Evolutionary conservation across 2,113 vertebrate species (phyloP).

Genomic region (Charadrius vociferus): DNA sequence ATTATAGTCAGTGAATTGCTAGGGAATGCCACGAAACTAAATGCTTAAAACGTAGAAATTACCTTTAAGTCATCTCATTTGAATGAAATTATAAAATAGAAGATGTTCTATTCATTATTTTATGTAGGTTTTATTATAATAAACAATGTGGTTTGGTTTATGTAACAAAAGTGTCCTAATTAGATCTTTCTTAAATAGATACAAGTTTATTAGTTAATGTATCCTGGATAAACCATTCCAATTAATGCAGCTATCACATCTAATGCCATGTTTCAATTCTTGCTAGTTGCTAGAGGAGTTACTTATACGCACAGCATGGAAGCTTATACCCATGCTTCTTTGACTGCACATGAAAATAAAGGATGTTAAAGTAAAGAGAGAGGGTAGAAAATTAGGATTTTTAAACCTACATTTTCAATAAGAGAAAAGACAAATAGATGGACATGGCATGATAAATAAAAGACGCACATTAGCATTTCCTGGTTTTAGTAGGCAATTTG

Average conservation of each 20-base stretch:
- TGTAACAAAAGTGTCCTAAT: conserved; percentile 56
- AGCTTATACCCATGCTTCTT: conserved; percentile 39
- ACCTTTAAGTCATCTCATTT: conserved; percentile 34
- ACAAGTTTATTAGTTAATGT: conserved; percentile 38
- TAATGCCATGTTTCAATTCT: conserved; percentile 48
- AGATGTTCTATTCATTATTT: conserved; percentile 18
- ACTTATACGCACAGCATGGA: conserved; percentile 56
- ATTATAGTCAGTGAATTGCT: conserved; percentile 16
- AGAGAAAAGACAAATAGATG: neutral
- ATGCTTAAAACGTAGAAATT: conserved; percentile 43
- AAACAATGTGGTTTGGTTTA: neutral
- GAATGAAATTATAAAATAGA: conserved; percentile 37
- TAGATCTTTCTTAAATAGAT: conserved; percentile 42
- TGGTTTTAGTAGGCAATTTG: neutral
- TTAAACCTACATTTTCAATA: neutral
- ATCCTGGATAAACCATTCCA: conserved; percentile 36
- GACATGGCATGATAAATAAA: neutral
- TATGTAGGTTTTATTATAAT: conserved; percentile 21
- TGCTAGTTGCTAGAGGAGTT: conserved; percentile 37
- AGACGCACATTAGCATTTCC: neutral
- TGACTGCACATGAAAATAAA: conserved; percentile 57
- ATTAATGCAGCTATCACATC: conserved; percentile 14
- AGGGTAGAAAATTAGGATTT: conserved; percentile 46
- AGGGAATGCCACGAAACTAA: conserved; percentile 23
- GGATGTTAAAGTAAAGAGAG: conserved; percentile 20